Base-by-base conservation (phyloP, 1,140 invertebrate genomes). In the Leptopilina clavipes region DNA sequence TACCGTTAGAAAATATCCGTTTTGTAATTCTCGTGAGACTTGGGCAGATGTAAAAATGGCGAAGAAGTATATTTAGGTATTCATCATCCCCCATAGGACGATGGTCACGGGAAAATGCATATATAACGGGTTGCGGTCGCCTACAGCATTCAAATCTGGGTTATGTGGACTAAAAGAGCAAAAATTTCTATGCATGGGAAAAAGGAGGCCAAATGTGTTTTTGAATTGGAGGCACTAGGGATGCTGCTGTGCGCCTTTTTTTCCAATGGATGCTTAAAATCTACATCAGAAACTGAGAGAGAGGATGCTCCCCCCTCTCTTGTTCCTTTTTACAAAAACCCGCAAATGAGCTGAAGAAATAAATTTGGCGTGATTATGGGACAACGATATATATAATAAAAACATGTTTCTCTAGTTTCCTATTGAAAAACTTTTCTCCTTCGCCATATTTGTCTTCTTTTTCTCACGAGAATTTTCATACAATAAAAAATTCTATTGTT, bases 121-220 rank as follows among this genome's bases (percentile, higher is more conserved):
- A 89, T 90, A 89, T 90, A 90, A 90, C 89, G 88, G 89, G 89
- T 90, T 90, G 84, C 81, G 83, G 82, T 83, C 73, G 75, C 76
- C 79, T 77, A 76, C 83, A 84, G 84, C 82, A 89, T 90, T 83
- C 84, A 89, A 89, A 90, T 90, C 75, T 90, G 87, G 89, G 88
- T 90, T 90, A 90, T 88, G 83, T 87, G 87, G 83, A 31, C 81
- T 83, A 88, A 87, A 85, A 86, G 86, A 85, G 84, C 84, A 86
- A 82, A 86, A 89, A 89, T 89, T 89, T 90, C 86, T 90, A 90
- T 90, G 86, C 86, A 88, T 82, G 82, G 80, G 81, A 87, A 87
- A 87, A 87, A 86, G 25, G 77, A 80, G 75, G 79, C 74, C 73
- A 73, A 65, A 40, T 8, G 73, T 75, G 73, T 75, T n/a, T n/a